Conservation (phyloP, 2,797 vertebrate genomes). For the Brotula barbata region DNA sequence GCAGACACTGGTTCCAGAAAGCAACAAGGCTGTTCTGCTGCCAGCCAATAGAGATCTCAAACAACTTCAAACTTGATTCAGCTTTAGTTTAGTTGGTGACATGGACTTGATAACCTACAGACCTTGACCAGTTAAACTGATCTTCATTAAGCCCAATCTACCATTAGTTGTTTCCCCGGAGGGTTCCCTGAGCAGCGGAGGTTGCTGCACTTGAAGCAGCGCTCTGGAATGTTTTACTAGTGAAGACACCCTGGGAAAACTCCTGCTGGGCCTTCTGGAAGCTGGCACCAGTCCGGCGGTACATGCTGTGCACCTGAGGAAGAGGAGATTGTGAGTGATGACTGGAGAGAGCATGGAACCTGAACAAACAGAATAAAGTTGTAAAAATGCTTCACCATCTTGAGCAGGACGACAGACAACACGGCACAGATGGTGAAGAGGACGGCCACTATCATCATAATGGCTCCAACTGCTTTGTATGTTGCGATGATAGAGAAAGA, state of each 20-base stretch:
- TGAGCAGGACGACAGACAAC: conserved; percentile 87
- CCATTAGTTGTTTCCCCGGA: conserved; percentile 79
- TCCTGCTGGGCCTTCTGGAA: conserved; percentile 98
- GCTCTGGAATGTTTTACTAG: conserved; percentile 85
- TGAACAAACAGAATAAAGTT: too few species aligned
- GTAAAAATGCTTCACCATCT: conserved; percentile 83
- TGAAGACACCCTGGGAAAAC: conserved; percentile 94
- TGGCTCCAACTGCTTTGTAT: conserved; percentile 77
- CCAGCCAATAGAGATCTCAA: background rate
- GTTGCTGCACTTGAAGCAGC: conserved; percentile 79
- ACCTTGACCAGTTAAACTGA: conserved; percentile 35
- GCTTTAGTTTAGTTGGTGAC: conserved; percentile 7
- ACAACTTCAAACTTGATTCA: conserved; percentile 1
- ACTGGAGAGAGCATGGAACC: too few species aligned
- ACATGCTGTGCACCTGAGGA: conserved; percentile 89
- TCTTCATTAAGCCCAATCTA: conserved; percentile 12
- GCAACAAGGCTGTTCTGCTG: background rate
- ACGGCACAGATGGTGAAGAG: conserved; percentile 88
- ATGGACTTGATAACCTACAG: conserved; percentile 45
- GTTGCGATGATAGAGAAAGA: conserved; percentile 61
- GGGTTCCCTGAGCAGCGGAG: conserved; percentile 83
- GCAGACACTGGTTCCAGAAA: background rate
- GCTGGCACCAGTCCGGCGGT: conserved; percentile 91
- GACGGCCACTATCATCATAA: conserved; percentile 91
- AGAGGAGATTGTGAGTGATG: background rate